Evolutionary conservation across 37 sponge, comb jelly and placozoan genomes (phyloP), one percentile per base, ranked within the genome.

Genomic region (Aphrocallistes beatrix): DNA sequence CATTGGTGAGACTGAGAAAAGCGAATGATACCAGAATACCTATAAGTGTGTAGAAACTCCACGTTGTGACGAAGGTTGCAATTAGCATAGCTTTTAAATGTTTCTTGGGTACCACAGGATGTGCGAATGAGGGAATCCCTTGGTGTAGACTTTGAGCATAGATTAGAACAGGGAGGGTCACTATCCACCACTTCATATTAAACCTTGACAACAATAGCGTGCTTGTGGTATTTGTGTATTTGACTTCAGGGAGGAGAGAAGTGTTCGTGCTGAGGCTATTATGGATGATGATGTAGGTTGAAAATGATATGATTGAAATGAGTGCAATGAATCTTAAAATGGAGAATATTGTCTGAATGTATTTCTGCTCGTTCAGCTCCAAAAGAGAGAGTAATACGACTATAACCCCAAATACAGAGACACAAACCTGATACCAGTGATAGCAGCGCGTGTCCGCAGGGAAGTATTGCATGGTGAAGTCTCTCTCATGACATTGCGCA

Each of bases 361-460:
- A 86, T 36, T 88, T 92, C 51, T 95, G 95, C 51, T 95, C 95
- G 34, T 91, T 95, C 21, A 95, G 85, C 37, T 89, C 91, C 37
- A 93, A 21, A 10, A 90, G 48, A 38, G 93, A 91, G 17, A 95
- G 83, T 0, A 82, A 34, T 0, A 93, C 81, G n/a, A 91, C 89
- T 16, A 95, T 49, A 36, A 87, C 81, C 0, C 87, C 96, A 87
- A 89, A 95, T 39, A 95, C 37, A 38, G 87, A 81, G 36, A 95
- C 69, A 85, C 90, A 95, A 38, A 95, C 39, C 36, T 86, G 38
- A 81, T 95, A 95, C 1, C 88, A 42, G 30, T 87, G 82, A 3
- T 39, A 83, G 81, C 96, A 95, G 0, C 51, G 51, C 6, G 30
- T 39, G 23, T 87, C 87, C 0, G 51, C 23, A 0, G 94, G 94